These are phyloP conservation scores for Pegoplata infirma DNA, from an alignment of 2,888 invertebrate species.

Conservation along the genomic window DNA sequence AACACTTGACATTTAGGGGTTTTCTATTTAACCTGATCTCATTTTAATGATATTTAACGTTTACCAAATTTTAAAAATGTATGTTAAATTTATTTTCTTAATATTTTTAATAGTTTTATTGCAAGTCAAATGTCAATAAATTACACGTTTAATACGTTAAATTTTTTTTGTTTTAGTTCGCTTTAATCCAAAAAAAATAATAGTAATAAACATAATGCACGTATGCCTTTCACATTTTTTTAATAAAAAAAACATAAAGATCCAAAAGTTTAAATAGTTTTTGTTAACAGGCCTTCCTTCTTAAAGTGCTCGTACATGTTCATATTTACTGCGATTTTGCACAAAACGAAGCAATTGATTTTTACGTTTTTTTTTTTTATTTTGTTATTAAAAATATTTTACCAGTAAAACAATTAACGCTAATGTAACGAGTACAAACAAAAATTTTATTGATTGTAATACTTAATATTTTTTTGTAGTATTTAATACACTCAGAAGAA, in stretches of 20 bases:
- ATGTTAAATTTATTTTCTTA: not conserved
- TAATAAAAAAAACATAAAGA: not conserved
- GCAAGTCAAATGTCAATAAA: not conserved
- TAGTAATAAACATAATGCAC: not conserved
- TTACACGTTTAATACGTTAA: not conserved
- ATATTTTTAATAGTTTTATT: conserved; percentile 5
- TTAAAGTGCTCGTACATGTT: not conserved
- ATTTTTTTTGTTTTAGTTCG: not conserved
- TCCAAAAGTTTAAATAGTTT: not conserved
- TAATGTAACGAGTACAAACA: conserved; percentile 9
- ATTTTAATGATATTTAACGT: too few relatives aligned
- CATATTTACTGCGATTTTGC: conserved; percentile 15
- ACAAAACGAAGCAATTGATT: conserved; percentile 32
- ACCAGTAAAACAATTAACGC: conserved; percentile 39
- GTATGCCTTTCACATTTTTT: conserved; percentile 12
- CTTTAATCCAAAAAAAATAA: not conserved
- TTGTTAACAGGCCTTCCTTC: not conserved
- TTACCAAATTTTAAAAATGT: too few relatives aligned
- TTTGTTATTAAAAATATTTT: too few relatives aligned
- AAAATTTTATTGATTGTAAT: conserved; percentile 21
- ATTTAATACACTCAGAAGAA: conserved; percentile 1
- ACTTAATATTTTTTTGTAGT: not conserved
- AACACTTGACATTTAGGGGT: too few relatives aligned
- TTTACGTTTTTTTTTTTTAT: conserved; percentile 1
- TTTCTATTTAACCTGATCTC: too few relatives aligned